These are phyloP conservation scores for Laothoe populi DNA, from an alignment of 2,888 invertebrate species.

Conservation along the genomic window DNA sequence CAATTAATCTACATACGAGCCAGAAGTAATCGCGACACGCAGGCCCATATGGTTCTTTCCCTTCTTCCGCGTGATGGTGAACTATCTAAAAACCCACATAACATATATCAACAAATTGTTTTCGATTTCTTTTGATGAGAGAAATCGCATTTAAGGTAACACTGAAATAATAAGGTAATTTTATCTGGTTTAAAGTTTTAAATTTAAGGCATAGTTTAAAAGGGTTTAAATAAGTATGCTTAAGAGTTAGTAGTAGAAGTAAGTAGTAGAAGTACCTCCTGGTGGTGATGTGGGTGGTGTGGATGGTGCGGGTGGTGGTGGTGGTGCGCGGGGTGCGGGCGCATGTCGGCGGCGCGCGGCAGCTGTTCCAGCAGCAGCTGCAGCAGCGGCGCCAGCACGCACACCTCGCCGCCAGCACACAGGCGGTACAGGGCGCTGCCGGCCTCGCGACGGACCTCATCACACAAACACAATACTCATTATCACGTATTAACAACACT, in stretches of 20 bases:
- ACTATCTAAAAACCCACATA: constrained; percentile 64
- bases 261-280: constrained; percentile 51
- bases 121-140: too few relatives aligned
- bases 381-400: constrained; percentile 90
- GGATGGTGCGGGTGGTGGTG: constrained; percentile 57
- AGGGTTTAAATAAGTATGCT: too few relatives aligned
- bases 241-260: too few relatives aligned
- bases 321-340: constrained; percentile 73
- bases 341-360: constrained; percentile 94
- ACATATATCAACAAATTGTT: neutral
- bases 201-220: too few relatives aligned
- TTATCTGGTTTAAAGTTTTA: too few relatives aligned
- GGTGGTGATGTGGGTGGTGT: constrained; percentile 47
- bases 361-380: constrained; percentile 92
- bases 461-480: neutral
- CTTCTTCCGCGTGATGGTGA: constrained; percentile 88
- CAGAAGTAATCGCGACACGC: constrained; percentile 98
- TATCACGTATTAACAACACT: neutral
- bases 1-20: constrained; percentile 94
- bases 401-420: constrained; percentile 89
- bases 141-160: too few relatives aligned
- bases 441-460: constrained; percentile 94
- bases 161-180: too few relatives aligned
- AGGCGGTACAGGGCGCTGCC: constrained; percentile 96
- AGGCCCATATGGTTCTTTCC: constrained; percentile 97